Conservation (phyloP, 1,140 invertebrate species). For the Drosophila teissieri region DNA sequence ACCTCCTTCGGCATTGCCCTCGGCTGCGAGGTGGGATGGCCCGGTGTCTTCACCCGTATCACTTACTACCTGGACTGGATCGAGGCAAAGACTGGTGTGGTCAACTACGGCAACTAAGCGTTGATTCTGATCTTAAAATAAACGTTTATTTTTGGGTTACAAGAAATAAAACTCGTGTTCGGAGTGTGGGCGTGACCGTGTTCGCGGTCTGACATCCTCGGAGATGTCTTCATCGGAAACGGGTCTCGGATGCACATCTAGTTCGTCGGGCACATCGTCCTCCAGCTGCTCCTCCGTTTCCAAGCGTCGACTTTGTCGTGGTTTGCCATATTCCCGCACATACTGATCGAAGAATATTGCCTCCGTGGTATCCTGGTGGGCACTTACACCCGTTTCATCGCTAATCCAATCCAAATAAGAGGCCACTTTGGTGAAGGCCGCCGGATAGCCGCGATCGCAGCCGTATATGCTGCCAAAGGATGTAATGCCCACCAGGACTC, state of each 20-base stretch:
- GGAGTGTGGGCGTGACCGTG: slow-evolving; percentile 52
- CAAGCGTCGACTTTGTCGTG: slow-evolving; percentile 40
- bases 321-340: slow-evolving; percentile 57
- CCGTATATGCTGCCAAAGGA: slow-evolving; percentile 86
- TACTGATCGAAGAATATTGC: slow-evolving; percentile 76
- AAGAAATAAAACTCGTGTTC: slow-evolving; percentile 72
- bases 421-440: slow-evolving; percentile 86
- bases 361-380: slow-evolving; percentile 67
- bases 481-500: slow-evolving; percentile 85
- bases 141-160: slow-evolving; percentile 67
- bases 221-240: slow-evolving; percentile 35
- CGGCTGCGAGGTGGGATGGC: slow-evolving; percentile 85
- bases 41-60: slow-evolving; percentile 86
- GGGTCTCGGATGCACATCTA: slow-evolving; percentile 47
- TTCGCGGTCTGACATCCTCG: slow-evolving; percentile 26
- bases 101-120: slow-evolving; percentile 56
- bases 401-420: slow-evolving; percentile 86
- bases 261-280: slow-evolving; percentile 64
- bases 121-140: slow-evolving; percentile 52
- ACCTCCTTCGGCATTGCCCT: slow-evolving; percentile 86
- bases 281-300: slow-evolving; percentile 34
- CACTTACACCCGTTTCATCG: slow-evolving; percentile 77
- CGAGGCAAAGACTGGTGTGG: slow-evolving; percentile 46
- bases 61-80: slow-evolving; percentile 86
- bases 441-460: slow-evolving; percentile 86